Evolutionary conservation across 2,113 vertebrate species (phyloP).

Genomic region (Ammospiza nelsoni): DNA sequence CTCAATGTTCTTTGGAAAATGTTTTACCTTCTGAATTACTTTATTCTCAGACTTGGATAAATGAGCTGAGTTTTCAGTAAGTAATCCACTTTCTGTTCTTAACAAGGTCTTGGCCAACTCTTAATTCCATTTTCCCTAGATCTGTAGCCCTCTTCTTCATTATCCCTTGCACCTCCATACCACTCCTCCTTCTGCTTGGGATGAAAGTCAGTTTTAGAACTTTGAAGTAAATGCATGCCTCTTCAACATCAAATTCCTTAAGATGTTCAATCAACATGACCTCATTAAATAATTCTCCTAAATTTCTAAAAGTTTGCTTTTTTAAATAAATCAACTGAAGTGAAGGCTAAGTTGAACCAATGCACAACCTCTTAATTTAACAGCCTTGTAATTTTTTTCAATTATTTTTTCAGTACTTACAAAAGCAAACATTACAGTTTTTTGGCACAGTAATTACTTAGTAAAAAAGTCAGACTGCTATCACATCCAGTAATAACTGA

Average conservation of each 20-base stretch:
- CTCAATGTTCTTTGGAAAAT: not conserved
- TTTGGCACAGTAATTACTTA: not conserved
- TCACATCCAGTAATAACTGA: not conserved
- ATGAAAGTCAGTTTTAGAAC: constrained; percentile 14
- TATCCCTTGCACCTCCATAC: not conserved
- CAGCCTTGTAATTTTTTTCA: not conserved
- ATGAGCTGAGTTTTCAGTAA: not conserved
- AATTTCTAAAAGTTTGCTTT: not conserved
- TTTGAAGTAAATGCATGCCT: not conserved
- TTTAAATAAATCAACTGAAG: not conserved
- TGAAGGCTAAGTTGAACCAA: not conserved
- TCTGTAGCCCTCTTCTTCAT: not conserved
- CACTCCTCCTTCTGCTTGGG: not conserved
- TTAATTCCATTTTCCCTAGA: not conserved
- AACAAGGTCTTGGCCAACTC: not conserved
- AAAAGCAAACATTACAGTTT: not conserved
- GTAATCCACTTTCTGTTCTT: not conserved
- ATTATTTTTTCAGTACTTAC: not conserved
- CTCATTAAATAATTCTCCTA: constrained; percentile 7
- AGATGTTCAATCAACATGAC: not conserved
- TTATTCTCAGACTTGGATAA: not conserved
- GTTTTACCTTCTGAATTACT: not conserved
- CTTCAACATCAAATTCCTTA: not conserved
- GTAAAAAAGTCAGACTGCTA: not conserved
- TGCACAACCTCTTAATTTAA: not conserved